Evolutionary conservation across 2,888 invertebrate genomes (phyloP), one percentile per base, ranked within the genome.

Genomic region (Heteromyza rotundicornis): DNA sequence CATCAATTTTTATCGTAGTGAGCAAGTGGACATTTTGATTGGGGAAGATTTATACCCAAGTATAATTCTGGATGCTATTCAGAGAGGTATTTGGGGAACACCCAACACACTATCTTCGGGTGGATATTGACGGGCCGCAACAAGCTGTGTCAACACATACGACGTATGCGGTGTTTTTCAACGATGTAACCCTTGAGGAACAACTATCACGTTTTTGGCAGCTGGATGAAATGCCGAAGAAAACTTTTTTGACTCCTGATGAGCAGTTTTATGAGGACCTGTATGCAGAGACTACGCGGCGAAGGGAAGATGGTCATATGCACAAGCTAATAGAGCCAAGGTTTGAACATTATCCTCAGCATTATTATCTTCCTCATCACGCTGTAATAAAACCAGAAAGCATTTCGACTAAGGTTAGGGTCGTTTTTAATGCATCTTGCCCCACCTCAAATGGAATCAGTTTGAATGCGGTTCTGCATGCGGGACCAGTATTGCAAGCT

Each of bases 101-200:
- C 47, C 2, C 57, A 57, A 47, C 27, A 57, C 16, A 47, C 49
- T 8, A 16, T 57, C 2, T 20, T 55, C 23, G 55, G 40, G 23
- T 55, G 55, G 55, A 24, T 40, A 2, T 16, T 55, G 2, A 55
- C 55, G 2, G 40, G 55, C 12, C 40, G 40, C 14, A 23, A 17
- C n/a, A 5, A 47, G 20, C 40, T 14, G n/a, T 3, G 3, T 2
- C 40, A 3, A 3, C 10, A n/a, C n/a, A 3, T n/a, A n/a, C 40
- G 10, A 14, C 40, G 14, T 14, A n/a, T 3, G 40, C 14, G 3
- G 40, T n/a, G 14, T 40, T 3, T 40, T 40, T 40, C 14, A 40
- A n/a, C n/a, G 40, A 40, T 12, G n/a, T 40, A 3, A 12, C 40
- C 14, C 40, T 40, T 40, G 40, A 40, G 2, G 3, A n/a, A n/a